Conservation (phyloP, 1,140 invertebrate genomes). For the Melipona quadrifasciata region DNA sequence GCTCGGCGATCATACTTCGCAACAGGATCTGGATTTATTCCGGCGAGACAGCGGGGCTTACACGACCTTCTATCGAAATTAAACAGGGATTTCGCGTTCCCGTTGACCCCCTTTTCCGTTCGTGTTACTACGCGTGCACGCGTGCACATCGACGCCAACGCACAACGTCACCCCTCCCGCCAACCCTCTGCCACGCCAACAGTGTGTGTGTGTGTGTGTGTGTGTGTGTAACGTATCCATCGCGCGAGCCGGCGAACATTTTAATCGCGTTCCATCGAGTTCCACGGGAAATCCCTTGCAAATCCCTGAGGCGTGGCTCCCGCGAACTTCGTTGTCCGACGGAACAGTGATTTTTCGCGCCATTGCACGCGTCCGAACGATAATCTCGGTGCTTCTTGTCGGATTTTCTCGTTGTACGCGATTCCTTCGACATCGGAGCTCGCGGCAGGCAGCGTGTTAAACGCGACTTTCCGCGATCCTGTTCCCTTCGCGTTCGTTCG, state of each 20-base stretch:
- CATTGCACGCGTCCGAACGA: neutral
- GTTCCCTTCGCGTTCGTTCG: neutral
- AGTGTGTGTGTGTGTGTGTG: too few relatives aligned
- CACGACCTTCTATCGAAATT: conserved; percentile 61
- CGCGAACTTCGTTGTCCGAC: neutral
- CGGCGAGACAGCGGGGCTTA: conserved; percentile 56
- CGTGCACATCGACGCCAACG: conserved; percentile 30
- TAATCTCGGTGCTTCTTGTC: conserved; percentile 8
- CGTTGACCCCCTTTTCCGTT: conserved; percentile 50
- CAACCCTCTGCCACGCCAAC: neutral
- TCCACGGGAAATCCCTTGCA: conserved; percentile 53
- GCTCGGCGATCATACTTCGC: conserved; percentile 53
- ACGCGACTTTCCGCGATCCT: neutral
- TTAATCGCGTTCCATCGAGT: conserved; percentile 56
- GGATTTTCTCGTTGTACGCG: neutral
- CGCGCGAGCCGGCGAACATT: conserved; percentile 46
- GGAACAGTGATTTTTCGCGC: conserved; percentile 16
- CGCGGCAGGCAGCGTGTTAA: too few relatives aligned
- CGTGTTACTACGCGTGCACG: conserved; percentile 24
- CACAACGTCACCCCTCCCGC: neutral
- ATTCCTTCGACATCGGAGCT: neutral
- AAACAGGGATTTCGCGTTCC: conserved; percentile 59
- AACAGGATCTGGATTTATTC: conserved; percentile 62
- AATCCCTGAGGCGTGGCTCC: conserved; percentile 34
- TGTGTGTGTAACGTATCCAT: conserved; percentile 1